These are phyloP conservation scores for Ceratoteleas bidentatus DNA, from an alignment of 1,140 invertebrate species.

Conservation along the genomic window DNA sequence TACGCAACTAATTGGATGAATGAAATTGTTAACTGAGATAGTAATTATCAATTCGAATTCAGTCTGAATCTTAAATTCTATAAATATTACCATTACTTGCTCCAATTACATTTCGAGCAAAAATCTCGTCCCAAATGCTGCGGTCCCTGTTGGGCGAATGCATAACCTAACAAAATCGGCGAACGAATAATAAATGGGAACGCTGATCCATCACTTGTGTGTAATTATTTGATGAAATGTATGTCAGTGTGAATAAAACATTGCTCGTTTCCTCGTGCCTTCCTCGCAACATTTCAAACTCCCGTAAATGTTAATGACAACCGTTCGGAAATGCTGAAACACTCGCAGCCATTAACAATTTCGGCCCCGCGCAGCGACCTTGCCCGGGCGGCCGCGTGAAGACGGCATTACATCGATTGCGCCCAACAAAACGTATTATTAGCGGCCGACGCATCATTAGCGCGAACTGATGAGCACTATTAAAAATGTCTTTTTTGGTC, in stretches of 20 bases:
- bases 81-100: too few species aligned
- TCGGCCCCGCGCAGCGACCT: slow-evolving; percentile 7
- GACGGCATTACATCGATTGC: slow-evolving; percentile 37
- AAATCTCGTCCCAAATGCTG: too few species aligned
- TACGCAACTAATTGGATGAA: too few species aligned
- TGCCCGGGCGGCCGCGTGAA: slow-evolving; percentile 31
- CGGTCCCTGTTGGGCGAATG: too few species aligned
- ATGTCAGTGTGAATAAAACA: neutral
- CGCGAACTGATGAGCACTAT: slow-evolving; percentile 29
- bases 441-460: slow-evolving; percentile 28
- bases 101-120: too few species aligned
- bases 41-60: too few species aligned
- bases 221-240: neutral
- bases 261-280: neutral
- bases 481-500: too few species aligned
- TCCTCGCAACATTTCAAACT: slow-evolving; percentile 15
- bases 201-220: too few species aligned
- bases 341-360: slow-evolving; percentile 11
- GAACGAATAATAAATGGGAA: too few species aligned
- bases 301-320: slow-evolving; percentile 5
- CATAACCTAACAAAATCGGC: too few species aligned
- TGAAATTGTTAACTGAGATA: too few species aligned
- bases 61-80: too few species aligned
- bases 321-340: slow-evolving; percentile 4
- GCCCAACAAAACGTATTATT: slow-evolving; percentile 42